Evolutionary conservation across 2,797 vertebrate genomes (phyloP), one percentile per base, ranked within the genome.

Genomic region (Orestias chungarensis): DNA sequence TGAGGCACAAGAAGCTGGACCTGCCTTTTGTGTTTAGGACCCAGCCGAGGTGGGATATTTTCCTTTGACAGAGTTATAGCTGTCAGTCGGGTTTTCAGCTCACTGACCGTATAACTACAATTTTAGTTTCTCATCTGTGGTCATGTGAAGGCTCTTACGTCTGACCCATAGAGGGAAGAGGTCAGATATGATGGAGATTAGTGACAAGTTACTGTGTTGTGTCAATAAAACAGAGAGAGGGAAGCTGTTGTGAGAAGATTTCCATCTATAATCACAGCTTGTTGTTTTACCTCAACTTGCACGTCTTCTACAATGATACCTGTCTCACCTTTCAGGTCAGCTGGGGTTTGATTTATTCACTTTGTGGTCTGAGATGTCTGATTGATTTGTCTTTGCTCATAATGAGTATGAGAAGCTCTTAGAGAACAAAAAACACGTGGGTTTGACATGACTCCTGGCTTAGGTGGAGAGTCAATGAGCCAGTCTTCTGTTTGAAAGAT

Each of bases 181-280:
- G 80, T 89, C 84, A 84, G 72, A 76, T 88, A 79, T 74, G 87
- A 87, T 84, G 84, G 78, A 78, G 89, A 91, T 92, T 89, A 93
- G 90, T 66, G 82, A 78, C 47, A 29, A 80, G 66, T 66, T 38
- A 5, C 61, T 79, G 86, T 91, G 88, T 91, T 92, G 79, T 90
- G 86, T 91, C 91, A 93, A 91, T 87, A 89, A 66, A 72, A 71
- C 50, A 59, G 18, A 80, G 18, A 80, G 76, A 82, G 66, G 71
- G 44, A 80, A 54, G 12, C 78, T 52, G 66, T 18, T 40, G 57
- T 71, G 74, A 62, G 50, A 69, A 73, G 50, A 75, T 87, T 86
- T 70, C 77, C 81, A 47, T 46, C 18, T 38, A 31, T 43, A 80
- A 62, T 66, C 52, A 40, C 29, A 47, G 64, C 76, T 76, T 55